Evolutionary conservation across 2,888 invertebrate species (phyloP), one percentile per base, ranked within the genome.

Genomic region (Empis livida): DNA sequence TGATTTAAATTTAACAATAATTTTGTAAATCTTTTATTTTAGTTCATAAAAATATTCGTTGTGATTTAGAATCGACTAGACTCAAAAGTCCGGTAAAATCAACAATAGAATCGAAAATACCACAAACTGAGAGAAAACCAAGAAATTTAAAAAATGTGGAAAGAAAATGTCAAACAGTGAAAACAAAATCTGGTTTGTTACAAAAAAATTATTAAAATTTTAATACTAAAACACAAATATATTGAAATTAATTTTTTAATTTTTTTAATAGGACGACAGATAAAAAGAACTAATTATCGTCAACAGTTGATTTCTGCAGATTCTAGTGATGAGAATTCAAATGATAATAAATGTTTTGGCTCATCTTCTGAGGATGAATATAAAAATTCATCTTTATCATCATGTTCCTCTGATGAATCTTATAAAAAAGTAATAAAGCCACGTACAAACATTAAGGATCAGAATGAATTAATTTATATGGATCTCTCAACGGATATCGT

Each of bases 61-160:
- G 57, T 2, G 60, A 55, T 47, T 54, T 68, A 40, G 62, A 68
- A 43, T 68, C 68, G 5, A 68, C 68, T 3, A n/a, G 41, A 9
- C 10, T 13, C 20, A 39, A 39, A 39, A 10, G 10, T 11, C n/a
- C 9, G 9, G 15, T 8, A 37, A 37, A 37, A 2, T 8, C n/a
- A 14, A 37, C 9, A 14, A 9, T 9, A 14, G 15, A 37, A 10
- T 37, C 5, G 2, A 44, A 35, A n/a, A 11, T 3, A 16, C 14
- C 41, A 5, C 20, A 32, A 4, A 37, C 47, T n/a, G 47, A 48
- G 15, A 14, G 37, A 37, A 50, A 47, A 35, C 17, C 15, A 38
- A 13, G n/a, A 16, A 15, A n/a, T 27, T 4, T 6, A 27, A 27
- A 27, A 27, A 27, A 27, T 27, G 9, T 27, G 2, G 23, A 27